Evolutionary conservation across 2,113 vertebrate genomes (phyloP), one percentile per base, ranked within the genome.

Genomic region (Chaetorhynchus papuensis): DNA sequence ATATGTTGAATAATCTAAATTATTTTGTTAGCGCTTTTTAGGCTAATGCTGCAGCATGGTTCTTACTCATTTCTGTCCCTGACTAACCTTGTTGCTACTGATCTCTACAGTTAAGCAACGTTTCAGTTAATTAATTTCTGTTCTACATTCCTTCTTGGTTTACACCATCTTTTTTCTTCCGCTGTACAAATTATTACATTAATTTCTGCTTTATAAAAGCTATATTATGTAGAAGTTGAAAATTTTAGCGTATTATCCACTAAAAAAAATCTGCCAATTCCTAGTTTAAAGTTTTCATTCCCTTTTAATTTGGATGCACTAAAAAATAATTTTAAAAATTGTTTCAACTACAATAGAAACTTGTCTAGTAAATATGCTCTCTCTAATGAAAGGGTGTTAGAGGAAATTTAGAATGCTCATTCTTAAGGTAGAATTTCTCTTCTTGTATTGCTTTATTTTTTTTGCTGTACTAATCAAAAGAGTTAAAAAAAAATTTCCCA

Each of bases 191-290:
- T 72, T 6, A 66, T 75, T 33, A 70, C 69, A 65, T 50, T 65
- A 61, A 53, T 83, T 94, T 54, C 13, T 80, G 4, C 17, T 50
- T 8, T 50, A 6, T 45, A 33, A 72, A 41, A 72, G 4, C 3
- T 52, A 47, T 52, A 81, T 56, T 69, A 69, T 7, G 11, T 41
- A 60, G 13, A 87, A 87, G 15, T 52, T 84, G 13, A 77, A 81
- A 76, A 69, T 50, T 71, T 35, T 61, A 66, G 2, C 0, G 0
- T 18, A 28, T 5, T 30, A 2, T 23, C 6, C 15, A 21, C 49
- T 66, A 20, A 27, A 27, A 50, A 49, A 76, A 77, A 22, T 10
- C 14, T 33, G 8, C 6, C 8, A 19, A 5, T 57, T 86, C 9
- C 10, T 31, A 37, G 5, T 11, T 56, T 78, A 63, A 68, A 42